Conservation (phyloP, 2,113 vertebrate genomes). For the Okapia johnstoni region DNA sequence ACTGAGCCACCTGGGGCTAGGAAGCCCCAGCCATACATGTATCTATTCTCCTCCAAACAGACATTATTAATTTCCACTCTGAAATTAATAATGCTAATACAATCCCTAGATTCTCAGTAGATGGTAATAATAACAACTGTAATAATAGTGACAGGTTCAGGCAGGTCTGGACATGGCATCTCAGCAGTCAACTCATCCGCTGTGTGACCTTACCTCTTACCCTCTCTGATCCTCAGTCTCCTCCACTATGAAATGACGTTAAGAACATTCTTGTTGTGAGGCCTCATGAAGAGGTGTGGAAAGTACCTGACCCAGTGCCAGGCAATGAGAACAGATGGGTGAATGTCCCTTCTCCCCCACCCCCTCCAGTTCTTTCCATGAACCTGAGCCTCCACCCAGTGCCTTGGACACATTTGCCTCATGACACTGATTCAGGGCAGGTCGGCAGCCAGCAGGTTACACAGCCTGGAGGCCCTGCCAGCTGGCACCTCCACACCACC, state of each 20-base stretch:
- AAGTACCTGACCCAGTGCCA: not conserved
- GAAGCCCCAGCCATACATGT: not conserved
- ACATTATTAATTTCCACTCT: not conserved
- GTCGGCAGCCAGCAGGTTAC: not conserved
- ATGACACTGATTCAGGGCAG: not conserved
- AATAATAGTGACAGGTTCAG: not conserved
- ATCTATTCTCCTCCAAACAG: not conserved
- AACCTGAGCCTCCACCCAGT: not conserved
- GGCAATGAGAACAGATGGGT: not conserved
- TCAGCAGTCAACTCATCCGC: not conserved
- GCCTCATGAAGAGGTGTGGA: accelerated
- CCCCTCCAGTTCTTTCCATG: not conserved
- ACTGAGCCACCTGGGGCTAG: not conserved
- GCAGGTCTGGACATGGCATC: not conserved
- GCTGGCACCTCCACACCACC: accelerated
- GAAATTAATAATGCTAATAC: not conserved
- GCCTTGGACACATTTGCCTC: not conserved
- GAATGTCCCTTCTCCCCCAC: not conserved
- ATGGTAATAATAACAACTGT: too few relatives aligned
- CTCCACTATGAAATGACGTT: not conserved
- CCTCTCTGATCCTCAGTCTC: not conserved
- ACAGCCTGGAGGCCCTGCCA: not conserved
- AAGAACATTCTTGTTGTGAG: not conserved
- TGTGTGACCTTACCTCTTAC: not conserved
- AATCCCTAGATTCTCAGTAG: not conserved